Percentiles rank a stretch among this genome's conserved stretches.
phyloP scores from a whole-genome alignment of 2,888 invertebrate species.

The Megaustenia siamemsis region DNA sequence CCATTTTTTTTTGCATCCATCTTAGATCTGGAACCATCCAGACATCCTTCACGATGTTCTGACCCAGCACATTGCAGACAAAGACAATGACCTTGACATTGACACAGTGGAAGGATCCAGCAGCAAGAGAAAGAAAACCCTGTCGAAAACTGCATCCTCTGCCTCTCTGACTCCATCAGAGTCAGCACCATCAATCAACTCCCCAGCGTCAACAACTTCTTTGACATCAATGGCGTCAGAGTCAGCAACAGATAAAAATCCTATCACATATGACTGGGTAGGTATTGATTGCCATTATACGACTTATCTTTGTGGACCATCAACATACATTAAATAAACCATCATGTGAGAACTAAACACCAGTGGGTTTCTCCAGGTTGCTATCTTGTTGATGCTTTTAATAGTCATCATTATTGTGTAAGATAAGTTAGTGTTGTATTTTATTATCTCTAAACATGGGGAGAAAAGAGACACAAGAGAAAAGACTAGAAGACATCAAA shows the following conservation, averaged over 20 bases:
- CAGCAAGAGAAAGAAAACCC: conserved; percentile 62
- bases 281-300: conserved; percentile 47
- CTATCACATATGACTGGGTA: conserved; percentile 74
- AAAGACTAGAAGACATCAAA: too few relatives aligned
- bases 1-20: background rate
- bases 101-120: conserved; percentile 67
- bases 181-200: conserved; percentile 50
- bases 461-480: too few relatives aligned
- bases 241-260: conserved; percentile 53
- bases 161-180: conserved; percentile 52
- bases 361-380: too few relatives aligned
- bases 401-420: too few relatives aligned
- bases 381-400: too few relatives aligned
- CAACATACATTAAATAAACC: too few relatives aligned
- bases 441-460: too few relatives aligned
- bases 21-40: conserved; percentile 82
- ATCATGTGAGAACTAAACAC: too few relatives aligned
- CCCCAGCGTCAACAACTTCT: conserved; percentile 55
- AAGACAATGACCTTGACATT: conserved; percentile 79
- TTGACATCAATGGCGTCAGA: conserved; percentile 55
- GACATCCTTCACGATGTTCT: conserved; percentile 80
- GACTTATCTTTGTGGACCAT: too few relatives aligned
- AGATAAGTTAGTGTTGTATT: too few relatives aligned
- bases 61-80: conserved; percentile 69
- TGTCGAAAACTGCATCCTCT: conserved; percentile 52